A percentile compares a stretch with the other conserved stretches of the same genome.
These are phyloP conservation scores for Clarias fuscus DNA, from an alignment of 2,797 vertebrate species.

Conservation along the genomic window DNA sequence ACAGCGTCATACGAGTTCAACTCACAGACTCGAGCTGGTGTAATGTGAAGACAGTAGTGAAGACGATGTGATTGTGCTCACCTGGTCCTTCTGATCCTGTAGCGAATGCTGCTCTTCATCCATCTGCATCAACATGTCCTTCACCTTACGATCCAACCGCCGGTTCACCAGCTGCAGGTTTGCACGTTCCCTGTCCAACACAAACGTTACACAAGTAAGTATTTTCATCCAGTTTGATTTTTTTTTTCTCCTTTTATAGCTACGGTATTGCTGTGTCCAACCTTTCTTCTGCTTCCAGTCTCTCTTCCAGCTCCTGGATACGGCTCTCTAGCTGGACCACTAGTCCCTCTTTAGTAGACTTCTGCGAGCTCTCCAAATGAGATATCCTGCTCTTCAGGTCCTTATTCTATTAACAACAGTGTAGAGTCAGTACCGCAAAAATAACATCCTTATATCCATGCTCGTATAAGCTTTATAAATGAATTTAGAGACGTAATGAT, in stretches of 20 bases:
- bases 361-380: slow-evolving; percentile 89
- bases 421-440: not conserved
- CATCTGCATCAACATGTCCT: slow-evolving; percentile 93
- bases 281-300: slow-evolving; percentile 92
- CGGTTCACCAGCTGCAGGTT: slow-evolving; percentile 91
- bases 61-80: slow-evolving; percentile 56
- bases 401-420: slow-evolving; percentile 81
- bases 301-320: slow-evolving; percentile 89
- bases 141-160: slow-evolving; percentile 92
- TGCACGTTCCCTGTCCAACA: slow-evolving; percentile 82
- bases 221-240: not conserved
- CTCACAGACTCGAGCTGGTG: not conserved
- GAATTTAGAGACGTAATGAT: not conserved
- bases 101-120: slow-evolving; percentile 91
- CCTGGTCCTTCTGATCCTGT: slow-evolving; percentile 97
- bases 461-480: not conserved
- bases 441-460: not conserved
- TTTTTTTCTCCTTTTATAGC: not conserved
- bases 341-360: slow-evolving; percentile 89
- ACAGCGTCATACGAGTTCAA: not conserved
- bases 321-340: slow-evolving; percentile 89
- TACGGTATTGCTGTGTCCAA: not conserved
- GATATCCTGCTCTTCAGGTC: slow-evolving; percentile 89
- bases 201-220: not conserved
- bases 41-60: not conserved